phyloP scores from a whole-genome alignment of 2,888 invertebrate genomes.

The Barypeithes pellucidus region DNA sequence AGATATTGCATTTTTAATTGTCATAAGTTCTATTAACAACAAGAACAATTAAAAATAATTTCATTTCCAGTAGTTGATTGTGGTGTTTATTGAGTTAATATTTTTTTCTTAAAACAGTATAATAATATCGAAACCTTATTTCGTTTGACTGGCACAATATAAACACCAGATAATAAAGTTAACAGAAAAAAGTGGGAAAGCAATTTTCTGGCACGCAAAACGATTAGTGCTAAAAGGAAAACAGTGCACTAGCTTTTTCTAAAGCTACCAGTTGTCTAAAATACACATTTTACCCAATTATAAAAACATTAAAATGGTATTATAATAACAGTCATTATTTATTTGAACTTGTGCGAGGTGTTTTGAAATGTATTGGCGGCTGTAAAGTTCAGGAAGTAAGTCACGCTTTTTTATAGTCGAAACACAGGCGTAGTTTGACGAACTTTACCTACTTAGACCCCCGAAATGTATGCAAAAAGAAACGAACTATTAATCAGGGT shows the following conservation, averaged over 20 bases:
- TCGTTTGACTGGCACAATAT: constrained; percentile 33
- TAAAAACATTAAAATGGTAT: constrained; percentile 61
- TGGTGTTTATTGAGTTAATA: too few species aligned
- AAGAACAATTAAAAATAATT: too few species aligned
- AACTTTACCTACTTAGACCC: too few species aligned
- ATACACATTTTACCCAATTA: constrained; percentile 58
- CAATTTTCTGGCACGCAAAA: constrained; percentile 55
- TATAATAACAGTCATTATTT: constrained; percentile 54
- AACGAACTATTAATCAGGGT: too few species aligned
- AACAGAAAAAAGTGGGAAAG: constrained; percentile 42
- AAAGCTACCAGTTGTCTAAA: constrained; percentile 56
- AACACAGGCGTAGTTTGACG: constrained; percentile 5
- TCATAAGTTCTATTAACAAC: too few species aligned
- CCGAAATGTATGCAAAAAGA: too few species aligned
- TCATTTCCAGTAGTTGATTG: too few species aligned
- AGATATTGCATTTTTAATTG: too few species aligned
- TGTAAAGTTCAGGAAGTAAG: constrained; percentile 55
- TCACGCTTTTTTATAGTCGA: constrained; percentile 54
- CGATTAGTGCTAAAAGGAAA: constrained; percentile 57
- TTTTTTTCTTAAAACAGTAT: too few species aligned
- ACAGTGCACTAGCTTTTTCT: constrained; percentile 54
- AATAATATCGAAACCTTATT: constrained; percentile 7
- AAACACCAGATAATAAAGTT: constrained; percentile 55
- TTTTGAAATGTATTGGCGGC: constrained; percentile 22
- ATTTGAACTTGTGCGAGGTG: constrained; percentile 38